phyloP scores from a whole-genome alignment of 37 sponge, comb jelly and placozoan species.

The Bolinopsis microptera region DNA sequence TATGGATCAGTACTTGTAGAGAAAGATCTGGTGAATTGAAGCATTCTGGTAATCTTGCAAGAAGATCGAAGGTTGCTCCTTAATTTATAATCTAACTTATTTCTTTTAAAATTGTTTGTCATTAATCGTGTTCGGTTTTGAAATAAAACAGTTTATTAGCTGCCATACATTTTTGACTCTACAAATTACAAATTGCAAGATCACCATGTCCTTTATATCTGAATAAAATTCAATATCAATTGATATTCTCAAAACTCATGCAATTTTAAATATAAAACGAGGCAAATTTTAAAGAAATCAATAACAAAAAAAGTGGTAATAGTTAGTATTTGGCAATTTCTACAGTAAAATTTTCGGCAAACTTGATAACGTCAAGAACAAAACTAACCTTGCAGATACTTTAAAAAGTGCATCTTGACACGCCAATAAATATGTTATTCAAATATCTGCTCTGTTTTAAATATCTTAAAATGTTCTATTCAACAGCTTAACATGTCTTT shows the following conservation, averaged over 20 bases:
- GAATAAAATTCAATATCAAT: not conserved
- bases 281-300: not conserved
- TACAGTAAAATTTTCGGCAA: no score
- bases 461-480: no score
- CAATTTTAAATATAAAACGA: not conserved
- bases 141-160: no score
- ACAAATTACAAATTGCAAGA: not conserved
- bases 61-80: not conserved
- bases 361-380: no score
- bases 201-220: not conserved
- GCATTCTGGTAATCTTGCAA: no score
- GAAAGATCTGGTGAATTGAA: not conserved
- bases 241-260: not conserved
- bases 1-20: constrained; percentile 83
- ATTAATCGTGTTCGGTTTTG: not conserved
- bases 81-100: not conserved
- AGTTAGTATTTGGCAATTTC: not conserved
- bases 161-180: not conserved
- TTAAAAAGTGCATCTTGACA: no score
- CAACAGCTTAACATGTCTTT: no score
- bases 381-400: no score
- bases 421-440: no score
- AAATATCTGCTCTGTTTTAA: no score
- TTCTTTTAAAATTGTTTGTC: not conserved
- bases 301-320: not conserved